Evolutionary conservation across 1,140 invertebrate genomes (phyloP).

Genomic region (Pseudomyrmex cubaensis): DNA sequence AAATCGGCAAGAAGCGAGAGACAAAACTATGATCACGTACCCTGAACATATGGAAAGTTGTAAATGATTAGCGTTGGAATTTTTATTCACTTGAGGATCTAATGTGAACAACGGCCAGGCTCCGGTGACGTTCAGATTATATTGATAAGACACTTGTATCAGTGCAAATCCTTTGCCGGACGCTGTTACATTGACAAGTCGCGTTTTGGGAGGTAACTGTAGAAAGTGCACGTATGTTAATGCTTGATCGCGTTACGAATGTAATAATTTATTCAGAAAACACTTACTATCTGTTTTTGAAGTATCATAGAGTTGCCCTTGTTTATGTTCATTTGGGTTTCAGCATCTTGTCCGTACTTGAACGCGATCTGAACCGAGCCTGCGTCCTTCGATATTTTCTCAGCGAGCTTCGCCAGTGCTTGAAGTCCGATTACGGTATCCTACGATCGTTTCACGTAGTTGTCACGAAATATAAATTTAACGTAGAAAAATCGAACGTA

Average conservation of each 20-base stretch:
- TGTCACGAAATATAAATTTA: too few relatives aligned
- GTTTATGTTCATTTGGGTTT: constrained; percentile 89
- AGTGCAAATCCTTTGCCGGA: constrained; percentile 93
- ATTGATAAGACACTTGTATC: constrained; percentile 93
- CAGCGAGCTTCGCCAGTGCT: constrained; percentile 90
- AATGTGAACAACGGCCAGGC: constrained; percentile 95
- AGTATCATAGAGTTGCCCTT: constrained; percentile 90
- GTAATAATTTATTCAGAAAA: neutral
- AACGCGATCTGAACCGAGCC: constrained; percentile 87
- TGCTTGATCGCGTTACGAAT: neutral
- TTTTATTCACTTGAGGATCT: constrained; percentile 95
- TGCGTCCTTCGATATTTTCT: constrained; percentile 86
- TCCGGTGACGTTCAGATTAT: constrained; percentile 95
- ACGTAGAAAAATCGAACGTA: too few relatives aligned
- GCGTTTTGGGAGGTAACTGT: constrained; percentile 86
- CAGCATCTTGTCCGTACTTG: constrained; percentile 86
- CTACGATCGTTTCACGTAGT: constrained; percentile 76
- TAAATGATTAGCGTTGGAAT: constrained; percentile 93
- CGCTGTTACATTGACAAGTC: constrained; percentile 88
- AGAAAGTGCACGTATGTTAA: constrained; percentile 52
- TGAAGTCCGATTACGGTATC: constrained; percentile 91
- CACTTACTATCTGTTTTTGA: constrained; percentile 88
- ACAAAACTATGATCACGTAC: constrained; percentile 81
- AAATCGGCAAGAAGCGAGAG: neutral
- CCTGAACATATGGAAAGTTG: constrained; percentile 94